Conservation (phyloP, 2,888 invertebrate species). For the Eledona agricola region DNA sequence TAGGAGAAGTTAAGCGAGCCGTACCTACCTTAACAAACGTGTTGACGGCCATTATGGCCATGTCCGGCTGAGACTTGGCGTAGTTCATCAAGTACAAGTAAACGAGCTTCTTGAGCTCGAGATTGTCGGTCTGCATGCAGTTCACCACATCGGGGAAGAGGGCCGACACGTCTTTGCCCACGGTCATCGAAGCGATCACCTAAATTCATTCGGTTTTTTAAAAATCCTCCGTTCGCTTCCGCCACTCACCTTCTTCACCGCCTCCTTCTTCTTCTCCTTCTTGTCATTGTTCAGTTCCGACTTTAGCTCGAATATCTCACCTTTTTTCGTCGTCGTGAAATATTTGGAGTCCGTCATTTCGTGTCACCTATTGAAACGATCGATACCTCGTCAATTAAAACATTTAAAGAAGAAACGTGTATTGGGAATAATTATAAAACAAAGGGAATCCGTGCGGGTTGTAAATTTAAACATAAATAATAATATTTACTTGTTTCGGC, state of each 20-base stretch:
- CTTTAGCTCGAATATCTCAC: conserved; percentile 99
- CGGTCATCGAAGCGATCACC: conserved; percentile 99
- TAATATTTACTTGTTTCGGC: no score
- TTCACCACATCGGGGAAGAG: conserved; percentile 99
- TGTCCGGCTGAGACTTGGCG: conserved; percentile 99
- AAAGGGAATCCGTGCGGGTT: no score
- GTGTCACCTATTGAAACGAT: conserved; percentile 14
- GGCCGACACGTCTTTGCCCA: conserved; percentile 98
- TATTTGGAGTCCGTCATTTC: conserved; percentile 99
- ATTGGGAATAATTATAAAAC: no score
- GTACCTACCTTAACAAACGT: conserved; percentile 95
- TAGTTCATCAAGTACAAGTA: conserved; percentile 99
- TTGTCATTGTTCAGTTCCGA: conserved; percentile 99
- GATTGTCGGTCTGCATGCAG: conserved; percentile 99
- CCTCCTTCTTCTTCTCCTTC: conserved; percentile 99
- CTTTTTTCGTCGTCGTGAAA: conserved; percentile 99
- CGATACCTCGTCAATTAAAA: no score
- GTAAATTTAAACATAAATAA: no score
- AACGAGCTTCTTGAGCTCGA: conserved; percentile 97
- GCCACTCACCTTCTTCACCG: conserved; percentile 91
- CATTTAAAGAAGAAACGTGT: no score
- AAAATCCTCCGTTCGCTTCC: background rate
- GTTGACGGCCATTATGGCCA: conserved; percentile 99
- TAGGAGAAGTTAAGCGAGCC: no score
- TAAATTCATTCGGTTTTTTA: conserved; percentile 57